These are phyloP conservation scores for Liopterus haemorrhoidalis DNA, from an alignment of 2,888 invertebrate species.

Conservation along the genomic window DNA sequence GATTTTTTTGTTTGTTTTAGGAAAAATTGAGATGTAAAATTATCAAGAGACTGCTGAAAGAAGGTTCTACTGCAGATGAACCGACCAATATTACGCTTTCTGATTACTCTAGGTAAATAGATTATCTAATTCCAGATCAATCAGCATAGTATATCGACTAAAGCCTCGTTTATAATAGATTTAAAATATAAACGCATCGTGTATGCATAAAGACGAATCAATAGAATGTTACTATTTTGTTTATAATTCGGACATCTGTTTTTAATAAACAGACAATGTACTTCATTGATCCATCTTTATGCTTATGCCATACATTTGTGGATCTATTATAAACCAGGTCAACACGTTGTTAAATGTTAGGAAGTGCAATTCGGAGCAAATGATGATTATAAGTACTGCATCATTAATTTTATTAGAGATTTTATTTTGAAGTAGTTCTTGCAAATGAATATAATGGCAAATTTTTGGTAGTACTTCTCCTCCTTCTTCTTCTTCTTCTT, in stretches of 20 bases:
- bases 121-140: slow-evolving; percentile 28
- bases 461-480: not conserved
- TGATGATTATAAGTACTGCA: no score
- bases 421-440: no score
- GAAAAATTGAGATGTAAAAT: slow-evolving; percentile 75
- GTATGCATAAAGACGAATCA: not conserved
- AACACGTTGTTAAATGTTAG: no score
- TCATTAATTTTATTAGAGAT: no score
- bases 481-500: not conserved
- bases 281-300: no score
- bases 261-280: no score
- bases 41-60: slow-evolving; percentile 68
- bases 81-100: slow-evolving; percentile 79
- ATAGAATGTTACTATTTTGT: not conserved
- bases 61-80: slow-evolving; percentile 83
- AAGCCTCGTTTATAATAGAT: slow-evolving; percentile 1
- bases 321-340: no score
- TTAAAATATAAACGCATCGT: not conserved
- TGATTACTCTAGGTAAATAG: slow-evolving; percentile 89
- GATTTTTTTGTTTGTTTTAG: slow-evolving; percentile 52
- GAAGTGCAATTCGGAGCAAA: no score
- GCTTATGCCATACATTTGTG: no score
- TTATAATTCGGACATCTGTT: not conserved
- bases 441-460: slow-evolving; percentile 6
- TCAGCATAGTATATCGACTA: not conserved